Evolutionary conservation across 2,888 invertebrate genomes (phyloP), one percentile per base, ranked within the genome.

Genomic region (Drosophila koepferae): DNA sequence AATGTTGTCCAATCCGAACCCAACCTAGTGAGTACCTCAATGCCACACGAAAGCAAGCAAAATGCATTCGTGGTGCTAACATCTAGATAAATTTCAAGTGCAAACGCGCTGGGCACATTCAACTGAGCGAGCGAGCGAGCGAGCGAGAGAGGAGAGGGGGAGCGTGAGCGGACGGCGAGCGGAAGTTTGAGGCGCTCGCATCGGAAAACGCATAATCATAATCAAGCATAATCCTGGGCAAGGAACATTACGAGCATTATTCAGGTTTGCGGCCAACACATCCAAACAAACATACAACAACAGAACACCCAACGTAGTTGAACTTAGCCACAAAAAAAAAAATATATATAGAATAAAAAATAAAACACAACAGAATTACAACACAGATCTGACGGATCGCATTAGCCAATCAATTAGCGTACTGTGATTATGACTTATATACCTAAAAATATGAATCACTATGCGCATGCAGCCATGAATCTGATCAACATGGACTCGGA

Each of bases 401-500:
- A 31, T 23, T 54, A 18, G 20, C 41, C 12, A 31, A 31, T 18
- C 28, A 49, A 48, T 43, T 41, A 40, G 46, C 41, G 28, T 8
- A n/a, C 63, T 77, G 74, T 77, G 71, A 83, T 70, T 68, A 91
- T 91, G 91, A 91, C 88, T 76, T 91, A 90, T 77, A 91, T 91
- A 84, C 90, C 91, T 72, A 91, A 91, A 86, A 89, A 85, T 82
- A 82, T 89, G 81, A 84, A 89, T 72, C 82, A 87, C 75, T 88
- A 88, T 87, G 80, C 92, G 82, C 92, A 92, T 76, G 90, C 91
- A 93, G 94, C 94, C 93, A 97, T 98, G 97, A 97, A 97, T 94
- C 95, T 97, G 93, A 96, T 97, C 92, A 98, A 97, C 94, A 97
- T 97, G 97, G 98, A 98, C 95, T 97, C 98, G 94, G 99, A 99